phyloP scores from a whole-genome alignment of 2,888 invertebrate species.

The Stegophylla sp. region DNA sequence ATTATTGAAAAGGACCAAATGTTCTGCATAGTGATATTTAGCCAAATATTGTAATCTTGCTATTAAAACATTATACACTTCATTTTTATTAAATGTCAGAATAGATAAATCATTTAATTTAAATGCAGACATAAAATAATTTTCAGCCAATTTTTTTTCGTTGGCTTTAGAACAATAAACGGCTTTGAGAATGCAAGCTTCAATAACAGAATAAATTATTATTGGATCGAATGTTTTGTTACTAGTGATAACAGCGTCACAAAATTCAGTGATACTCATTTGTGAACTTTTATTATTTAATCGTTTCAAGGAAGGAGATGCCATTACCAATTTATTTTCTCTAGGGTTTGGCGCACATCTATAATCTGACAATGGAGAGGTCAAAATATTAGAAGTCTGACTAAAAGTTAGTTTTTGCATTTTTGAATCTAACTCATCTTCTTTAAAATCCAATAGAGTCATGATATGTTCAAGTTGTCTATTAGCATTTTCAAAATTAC shows the following conservation, averaged over 20 bases:
- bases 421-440: slow-evolving; percentile 45
- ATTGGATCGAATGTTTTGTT: slow-evolving; percentile 18
- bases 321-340: slow-evolving; percentile 32
- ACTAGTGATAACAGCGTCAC: background rate
- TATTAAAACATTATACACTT: slow-evolving; percentile 41
- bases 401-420: slow-evolving; percentile 36
- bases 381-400: background rate
- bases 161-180: slow-evolving; percentile 41
- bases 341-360: slow-evolving; percentile 16
- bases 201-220: slow-evolving; percentile 42
- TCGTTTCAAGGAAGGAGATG: slow-evolving; percentile 37
- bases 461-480: slow-evolving; percentile 43
- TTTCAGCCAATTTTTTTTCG: slow-evolving; percentile 32
- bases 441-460: slow-evolving; percentile 47
- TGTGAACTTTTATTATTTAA: slow-evolving; percentile 25
- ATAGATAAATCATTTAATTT: slow-evolving; percentile 20
- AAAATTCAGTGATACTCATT: slow-evolving; percentile 43
- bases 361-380: slow-evolving; percentile 41
- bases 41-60: slow-evolving; percentile 25
- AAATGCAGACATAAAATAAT: slow-evolving; percentile 25
- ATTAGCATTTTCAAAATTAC: slow-evolving; percentile 47
- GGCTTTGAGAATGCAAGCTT: slow-evolving; percentile 42
- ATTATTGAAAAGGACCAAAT: slow-evolving; percentile 34
- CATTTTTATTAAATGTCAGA: slow-evolving; percentile 50
- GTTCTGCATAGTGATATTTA: slow-evolving; percentile 40